phyloP scores from a whole-genome alignment of 2,888 invertebrate genomes.

The Schrankia costaestrigalis region DNA sequence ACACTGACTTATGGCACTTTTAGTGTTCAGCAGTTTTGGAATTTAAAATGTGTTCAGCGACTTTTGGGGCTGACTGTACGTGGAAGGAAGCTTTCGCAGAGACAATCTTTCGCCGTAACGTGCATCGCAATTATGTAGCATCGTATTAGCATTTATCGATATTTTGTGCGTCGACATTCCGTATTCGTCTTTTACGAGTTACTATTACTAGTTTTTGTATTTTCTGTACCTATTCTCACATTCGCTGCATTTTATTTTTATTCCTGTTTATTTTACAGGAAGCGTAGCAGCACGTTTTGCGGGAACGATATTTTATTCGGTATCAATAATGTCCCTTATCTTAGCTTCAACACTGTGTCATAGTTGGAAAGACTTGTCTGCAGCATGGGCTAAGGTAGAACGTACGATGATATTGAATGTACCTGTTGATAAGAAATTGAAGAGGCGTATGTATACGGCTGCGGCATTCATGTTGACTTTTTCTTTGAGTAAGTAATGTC shows the following conservation, averaged over 20 bases:
- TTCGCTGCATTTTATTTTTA: background rate
- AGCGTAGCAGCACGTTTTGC: conserved; percentile 54
- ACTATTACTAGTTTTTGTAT: too few relatives aligned
- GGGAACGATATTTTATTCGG: conserved; percentile 60
- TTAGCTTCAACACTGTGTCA: conserved; percentile 45
- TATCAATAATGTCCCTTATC: conserved; percentile 44
- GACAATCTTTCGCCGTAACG: too few relatives aligned
- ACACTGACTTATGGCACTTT: too few relatives aligned
- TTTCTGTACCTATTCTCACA: too few relatives aligned
- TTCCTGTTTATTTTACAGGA: conserved; percentile 40
- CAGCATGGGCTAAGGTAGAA: conserved; percentile 47
- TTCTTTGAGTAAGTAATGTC: conserved; percentile 44
- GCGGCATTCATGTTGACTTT: conserved; percentile 31
- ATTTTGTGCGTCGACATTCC: too few relatives aligned
- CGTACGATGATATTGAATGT: conserved; percentile 33
- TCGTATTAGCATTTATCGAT: too few relatives aligned
- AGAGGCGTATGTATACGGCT: conserved; percentile 36
- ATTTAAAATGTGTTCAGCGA: too few relatives aligned
- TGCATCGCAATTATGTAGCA: too few relatives aligned
- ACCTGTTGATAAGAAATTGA: conserved; percentile 40
- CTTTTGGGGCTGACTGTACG: too few relatives aligned
- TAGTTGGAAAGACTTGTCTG: conserved; percentile 38
- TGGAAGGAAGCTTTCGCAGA: too few relatives aligned
- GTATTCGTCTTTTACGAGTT: too few relatives aligned
- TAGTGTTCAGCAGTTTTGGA: too few relatives aligned